A percentile compares a stretch with the other conserved stretches of the same genome.
Conservation (phyloP, 2,113 vertebrate species). For the Sebastes fasciatus region DNA sequence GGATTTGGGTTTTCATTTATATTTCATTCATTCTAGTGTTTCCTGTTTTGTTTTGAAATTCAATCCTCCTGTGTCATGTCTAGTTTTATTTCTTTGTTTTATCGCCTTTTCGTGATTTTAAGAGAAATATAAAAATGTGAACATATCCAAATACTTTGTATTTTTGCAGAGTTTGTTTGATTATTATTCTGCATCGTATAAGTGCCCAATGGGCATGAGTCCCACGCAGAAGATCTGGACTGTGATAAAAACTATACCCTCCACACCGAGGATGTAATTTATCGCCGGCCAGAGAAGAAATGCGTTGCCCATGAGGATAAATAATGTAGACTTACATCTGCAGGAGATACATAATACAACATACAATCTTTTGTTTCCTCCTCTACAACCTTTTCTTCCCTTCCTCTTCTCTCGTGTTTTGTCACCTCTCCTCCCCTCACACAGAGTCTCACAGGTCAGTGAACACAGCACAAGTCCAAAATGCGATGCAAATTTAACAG, state of each 20-base stretch:
- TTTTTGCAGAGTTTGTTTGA: constrained; percentile 1
- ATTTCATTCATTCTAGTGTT: no score
- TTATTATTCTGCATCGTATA: neutral
- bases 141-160: constrained; percentile 19
- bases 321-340: constrained; percentile 68
- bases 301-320: constrained; percentile 49
- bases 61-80: no score
- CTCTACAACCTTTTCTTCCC: constrained; percentile 28
- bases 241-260: neutral
- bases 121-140: constrained; percentile 35
- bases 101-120: no score
- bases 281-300: constrained; percentile 12
- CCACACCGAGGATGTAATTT: constrained; percentile 17
- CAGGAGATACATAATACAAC: constrained; percentile 67
- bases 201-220: neutral
- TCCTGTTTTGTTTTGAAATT: no score
- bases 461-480: constrained; percentile 41
- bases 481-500: constrained; percentile 31
- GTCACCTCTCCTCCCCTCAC: constrained; percentile 48
- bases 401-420: constrained; percentile 26
- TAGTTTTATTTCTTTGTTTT: no score
- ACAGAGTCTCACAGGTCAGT: constrained; percentile 49
- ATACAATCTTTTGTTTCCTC: constrained; percentile 35
- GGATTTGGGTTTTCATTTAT: no score
- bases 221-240: constrained; percentile 3